phyloP scores from a whole-genome alignment of 2,888 invertebrate genomes.

The Eucriotettix oculatus region DNA sequence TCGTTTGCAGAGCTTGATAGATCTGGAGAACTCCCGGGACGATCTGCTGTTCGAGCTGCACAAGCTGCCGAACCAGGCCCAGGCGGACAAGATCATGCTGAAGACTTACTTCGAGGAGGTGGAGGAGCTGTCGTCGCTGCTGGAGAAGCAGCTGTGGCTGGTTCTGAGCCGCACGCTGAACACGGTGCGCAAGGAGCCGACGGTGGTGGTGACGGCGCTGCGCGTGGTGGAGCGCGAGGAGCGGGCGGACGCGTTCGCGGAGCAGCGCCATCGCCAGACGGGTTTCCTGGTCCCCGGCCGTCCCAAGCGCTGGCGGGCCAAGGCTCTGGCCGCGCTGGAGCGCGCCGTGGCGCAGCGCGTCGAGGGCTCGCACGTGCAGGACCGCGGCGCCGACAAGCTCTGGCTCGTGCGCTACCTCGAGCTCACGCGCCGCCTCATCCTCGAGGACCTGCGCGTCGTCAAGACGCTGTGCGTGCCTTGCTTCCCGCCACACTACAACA shows the following conservation, averaged over 20 bases:
- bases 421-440: slow-evolving; percentile 63
- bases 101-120: slow-evolving; percentile 95
- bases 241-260: slow-evolving; percentile 75
- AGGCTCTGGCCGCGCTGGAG: slow-evolving; percentile 67
- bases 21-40: slow-evolving; percentile 91
- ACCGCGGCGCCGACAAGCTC: slow-evolving; percentile 75
- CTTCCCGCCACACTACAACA: slow-evolving; percentile 90
- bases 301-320: slow-evolving; percentile 80
- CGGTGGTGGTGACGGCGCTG: slow-evolving; percentile 87
- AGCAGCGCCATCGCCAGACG: slow-evolving; percentile 53
- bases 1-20: slow-evolving; percentile 58
- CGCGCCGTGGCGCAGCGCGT: slow-evolving; percentile 67
- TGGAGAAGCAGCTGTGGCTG: slow-evolving; percentile 83
- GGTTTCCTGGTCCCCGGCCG: slow-evolving; percentile 89
- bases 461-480: slow-evolving; percentile 82
- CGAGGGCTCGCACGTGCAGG: slow-evolving; percentile 90
- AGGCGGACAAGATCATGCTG: slow-evolving; percentile 78
- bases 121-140: slow-evolving; percentile 66
- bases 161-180: slow-evolving; percentile 81
- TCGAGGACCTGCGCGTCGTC: slow-evolving; percentile 82
- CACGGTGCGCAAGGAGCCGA: slow-evolving; percentile 86
- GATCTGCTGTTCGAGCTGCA: slow-evolving; percentile 88
- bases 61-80: slow-evolving; percentile 78
- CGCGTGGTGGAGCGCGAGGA: slow-evolving; percentile 96
- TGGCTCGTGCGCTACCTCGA: slow-evolving; percentile 90